phyloP scores from a whole-genome alignment of 92 coral and sea anemone species.

The Chrysogorgia sp. region DNA sequence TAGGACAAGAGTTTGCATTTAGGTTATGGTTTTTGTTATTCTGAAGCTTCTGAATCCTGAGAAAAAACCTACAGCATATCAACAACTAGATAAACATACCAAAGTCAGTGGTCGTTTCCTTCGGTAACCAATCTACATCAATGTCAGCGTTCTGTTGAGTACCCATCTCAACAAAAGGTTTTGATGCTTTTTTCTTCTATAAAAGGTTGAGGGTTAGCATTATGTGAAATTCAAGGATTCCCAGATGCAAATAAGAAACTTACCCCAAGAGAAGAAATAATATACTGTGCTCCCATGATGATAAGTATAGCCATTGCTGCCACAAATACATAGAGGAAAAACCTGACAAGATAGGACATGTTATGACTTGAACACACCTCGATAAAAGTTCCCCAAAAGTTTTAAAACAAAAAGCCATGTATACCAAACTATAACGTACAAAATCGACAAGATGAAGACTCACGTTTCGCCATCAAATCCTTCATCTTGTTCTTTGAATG shows the following conservation, averaged over 20 bases:
- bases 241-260: not conserved
- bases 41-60: too few species aligned
- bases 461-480: constrained; percentile 99
- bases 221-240: not conserved
- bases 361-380: too few species aligned
- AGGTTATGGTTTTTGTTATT: too few species aligned
- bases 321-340: constrained; percentile 94
- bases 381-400: not conserved
- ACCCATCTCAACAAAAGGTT: constrained; percentile 89
- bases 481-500: constrained; percentile 88
- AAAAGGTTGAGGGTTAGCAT: not conserved
- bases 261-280: constrained; percentile 84
- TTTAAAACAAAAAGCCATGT: not conserved
- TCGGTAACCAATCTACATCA: constrained; percentile 98
- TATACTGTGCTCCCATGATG: constrained; percentile 89
- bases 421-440: not conserved
- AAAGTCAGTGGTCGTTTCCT: constrained; percentile 97
- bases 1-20: too few species aligned
- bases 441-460: constrained; percentile 12
- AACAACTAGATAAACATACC: constrained; percentile 48
- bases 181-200: constrained; percentile 80
- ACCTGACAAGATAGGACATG: constrained; percentile 45
- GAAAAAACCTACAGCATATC: not conserved
- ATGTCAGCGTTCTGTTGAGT: constrained; percentile 91
- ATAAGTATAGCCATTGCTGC: constrained; percentile 82